Percentiles rank a stretch among this genome's conserved stretches.
Conservation (phyloP, 1,140 invertebrate genomes). For the Calliphora vicina region DNA sequence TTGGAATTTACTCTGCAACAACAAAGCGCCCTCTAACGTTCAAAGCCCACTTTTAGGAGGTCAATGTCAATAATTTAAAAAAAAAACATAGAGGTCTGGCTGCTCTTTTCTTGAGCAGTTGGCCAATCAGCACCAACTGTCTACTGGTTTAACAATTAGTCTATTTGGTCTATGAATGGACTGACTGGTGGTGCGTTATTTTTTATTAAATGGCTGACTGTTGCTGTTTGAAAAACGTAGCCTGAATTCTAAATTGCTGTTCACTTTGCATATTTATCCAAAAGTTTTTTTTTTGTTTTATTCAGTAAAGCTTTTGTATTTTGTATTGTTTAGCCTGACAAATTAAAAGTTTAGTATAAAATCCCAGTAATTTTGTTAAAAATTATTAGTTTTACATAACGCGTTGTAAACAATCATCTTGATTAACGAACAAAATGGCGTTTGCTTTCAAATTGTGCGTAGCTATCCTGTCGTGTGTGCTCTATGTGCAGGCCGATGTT, state of each 20-base stretch:
- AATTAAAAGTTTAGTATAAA: slow-evolving; percentile 24
- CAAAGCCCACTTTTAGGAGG: not conserved
- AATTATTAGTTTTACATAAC: slow-evolving; percentile 26
- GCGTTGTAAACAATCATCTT: not conserved
- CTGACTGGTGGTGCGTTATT: not conserved
- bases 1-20: not conserved
- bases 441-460: not conserved
- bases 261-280: not conserved
- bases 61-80: slow-evolving; percentile 31
- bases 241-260: slow-evolving; percentile 20
- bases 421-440: not conserved
- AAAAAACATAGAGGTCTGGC: not conserved
- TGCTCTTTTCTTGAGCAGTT: not conserved
- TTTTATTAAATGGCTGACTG: not conserved
- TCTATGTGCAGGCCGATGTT: slow-evolving; percentile 33
- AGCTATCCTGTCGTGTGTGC: not conserved
- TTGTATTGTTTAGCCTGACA: not conserved
- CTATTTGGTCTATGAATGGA: not conserved
- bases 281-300: not conserved
- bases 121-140: not conserved
- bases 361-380: not conserved
- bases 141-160: not conserved
- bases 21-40: not conserved
- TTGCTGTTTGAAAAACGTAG: not conserved
- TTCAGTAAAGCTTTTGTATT: not conserved